A percentile compares a stretch with the other conserved stretches of the same genome.
These are phyloP conservation scores for Eupithecia dodoneata DNA, from an alignment of 2,888 invertebrate genomes.

Conservation along the genomic window DNA sequence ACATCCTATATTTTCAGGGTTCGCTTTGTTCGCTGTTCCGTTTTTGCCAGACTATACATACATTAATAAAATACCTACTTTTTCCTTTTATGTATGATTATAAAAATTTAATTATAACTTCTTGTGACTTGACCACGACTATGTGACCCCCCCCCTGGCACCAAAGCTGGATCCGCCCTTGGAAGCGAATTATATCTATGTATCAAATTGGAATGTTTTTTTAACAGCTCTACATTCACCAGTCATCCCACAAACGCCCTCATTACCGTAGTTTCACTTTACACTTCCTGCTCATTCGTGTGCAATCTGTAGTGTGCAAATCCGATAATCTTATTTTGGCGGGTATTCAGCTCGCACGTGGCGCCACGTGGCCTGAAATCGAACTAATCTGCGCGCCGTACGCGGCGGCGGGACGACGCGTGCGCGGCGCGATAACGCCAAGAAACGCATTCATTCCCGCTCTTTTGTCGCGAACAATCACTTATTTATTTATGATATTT, in stretches of 20 bases:
- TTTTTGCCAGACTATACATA: no score
- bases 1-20: no score
- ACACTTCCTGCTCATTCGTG: slow-evolving; percentile 83
- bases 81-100: no score
- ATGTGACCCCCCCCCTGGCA: no score
- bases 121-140: no score
- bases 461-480: slow-evolving; percentile 82
- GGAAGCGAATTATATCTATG: no score
- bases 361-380: slow-evolving; percentile 81
- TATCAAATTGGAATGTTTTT: background rate
- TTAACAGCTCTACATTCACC: slow-evolving; percentile 47
- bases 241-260: slow-evolving; percentile 74
- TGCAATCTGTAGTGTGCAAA: slow-evolving; percentile 84
- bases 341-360: slow-evolving; percentile 76
- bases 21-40: no score
- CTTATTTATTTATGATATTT: slow-evolving; percentile 84
- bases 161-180: no score
- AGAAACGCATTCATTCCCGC: slow-evolving; percentile 81
- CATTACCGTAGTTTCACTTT: slow-evolving; percentile 83
- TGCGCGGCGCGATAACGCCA: slow-evolving; percentile 81
- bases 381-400: slow-evolving; percentile 80
- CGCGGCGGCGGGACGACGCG: slow-evolving; percentile 77
- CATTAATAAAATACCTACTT: no score
- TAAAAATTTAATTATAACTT: no score
- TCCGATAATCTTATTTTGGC: slow-evolving; percentile 83